Evolutionary conservation across 2,113 vertebrate species (phyloP).

Genomic region (Chaenogobius annularis): DNA sequence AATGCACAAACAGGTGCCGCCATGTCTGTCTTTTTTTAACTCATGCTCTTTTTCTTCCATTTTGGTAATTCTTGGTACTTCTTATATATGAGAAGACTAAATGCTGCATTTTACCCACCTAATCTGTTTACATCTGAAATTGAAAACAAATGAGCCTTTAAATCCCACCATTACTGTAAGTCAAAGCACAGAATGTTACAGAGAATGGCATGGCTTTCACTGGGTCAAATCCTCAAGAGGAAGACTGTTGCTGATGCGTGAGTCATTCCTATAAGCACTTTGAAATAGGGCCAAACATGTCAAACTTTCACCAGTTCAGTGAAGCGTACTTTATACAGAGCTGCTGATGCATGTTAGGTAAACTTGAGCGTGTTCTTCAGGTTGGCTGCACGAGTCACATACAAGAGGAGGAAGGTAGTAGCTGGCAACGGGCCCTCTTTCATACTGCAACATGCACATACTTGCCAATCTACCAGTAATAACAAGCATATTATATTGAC

Average conservation of each 20-base stretch:
- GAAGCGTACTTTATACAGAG: slow-evolving; percentile 28
- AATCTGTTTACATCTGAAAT: not conserved
- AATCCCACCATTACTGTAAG: not conserved
- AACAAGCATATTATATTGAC: slow-evolving; percentile 27
- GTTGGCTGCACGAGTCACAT: slow-evolving; percentile 12
- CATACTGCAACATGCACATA: slow-evolving; percentile 20
- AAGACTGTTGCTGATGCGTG: slow-evolving; percentile 53
- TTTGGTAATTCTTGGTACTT: not conserved
- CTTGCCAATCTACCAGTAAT: slow-evolving; percentile 29
- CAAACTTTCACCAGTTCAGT: slow-evolving; percentile 49
- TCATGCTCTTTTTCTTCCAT: not conserved
- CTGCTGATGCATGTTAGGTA: slow-evolving; percentile 45
- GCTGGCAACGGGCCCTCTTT: slow-evolving; percentile 24
- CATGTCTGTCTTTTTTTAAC: no score
- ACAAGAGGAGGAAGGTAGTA: slow-evolving; percentile 33
- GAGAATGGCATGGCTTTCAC: slow-evolving; percentile 27
- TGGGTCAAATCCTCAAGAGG: slow-evolving; percentile 37
- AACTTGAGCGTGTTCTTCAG: slow-evolving; percentile 43
- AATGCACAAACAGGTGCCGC: no score
- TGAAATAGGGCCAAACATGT: slow-evolving; percentile 61
- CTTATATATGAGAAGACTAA: not conserved
- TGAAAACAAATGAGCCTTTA: not conserved
- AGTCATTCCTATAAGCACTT: slow-evolving; percentile 60
- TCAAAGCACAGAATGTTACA: slow-evolving; percentile 11
- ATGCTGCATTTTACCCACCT: not conserved